phyloP scores from a whole-genome alignment of 2,797 vertebrate species.

The Hyperoplus lanceolatus region DNA sequence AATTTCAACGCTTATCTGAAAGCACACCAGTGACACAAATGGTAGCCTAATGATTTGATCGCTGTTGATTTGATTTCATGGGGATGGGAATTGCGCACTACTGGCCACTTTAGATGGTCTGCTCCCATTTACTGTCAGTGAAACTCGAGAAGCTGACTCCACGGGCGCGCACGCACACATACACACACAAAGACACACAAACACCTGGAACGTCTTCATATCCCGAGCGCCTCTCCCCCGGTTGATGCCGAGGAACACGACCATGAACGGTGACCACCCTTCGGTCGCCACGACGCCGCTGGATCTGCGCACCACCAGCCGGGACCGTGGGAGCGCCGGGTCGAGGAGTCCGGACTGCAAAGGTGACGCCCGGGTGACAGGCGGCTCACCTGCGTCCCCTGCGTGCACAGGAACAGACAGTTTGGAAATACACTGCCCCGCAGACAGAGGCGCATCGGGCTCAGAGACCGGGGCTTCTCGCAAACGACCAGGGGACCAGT shows the following conservation, averaged over 20 bases:
- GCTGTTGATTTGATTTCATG: slow-evolving; percentile 24
- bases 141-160: slow-evolving; percentile 30
- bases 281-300: slow-evolving; percentile 78
- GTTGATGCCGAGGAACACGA: slow-evolving; percentile 81
- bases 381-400: slow-evolving; percentile 51
- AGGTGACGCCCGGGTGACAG: slow-evolving; percentile 39
- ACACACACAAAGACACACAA: too few species aligned
- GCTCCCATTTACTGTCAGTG: slow-evolving; percentile 27
- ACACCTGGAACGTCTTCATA: slow-evolving; percentile 46
- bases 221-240: background rate
- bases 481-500: slow-evolving; percentile 55
- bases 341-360: slow-evolving; percentile 41
- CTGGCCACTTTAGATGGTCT: slow-evolving; percentile 37
- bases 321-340: slow-evolving; percentile 67
- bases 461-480: slow-evolving; percentile 4
- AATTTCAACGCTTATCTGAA: slow-evolving; percentile 19
- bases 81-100: slow-evolving; percentile 53
- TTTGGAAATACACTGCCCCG: background rate
- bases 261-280: slow-evolving; percentile 80
- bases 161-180: background rate
- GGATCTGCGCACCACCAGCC: slow-evolving; percentile 81
- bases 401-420: slow-evolving; percentile 47
- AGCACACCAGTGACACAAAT: slow-evolving; percentile 14
- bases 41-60: slow-evolving; percentile 37
- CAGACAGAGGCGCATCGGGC: slow-evolving; percentile 14